Conservation (phyloP, 2,113 vertebrate genomes). For the Aptenodytes patagonicus region DNA sequence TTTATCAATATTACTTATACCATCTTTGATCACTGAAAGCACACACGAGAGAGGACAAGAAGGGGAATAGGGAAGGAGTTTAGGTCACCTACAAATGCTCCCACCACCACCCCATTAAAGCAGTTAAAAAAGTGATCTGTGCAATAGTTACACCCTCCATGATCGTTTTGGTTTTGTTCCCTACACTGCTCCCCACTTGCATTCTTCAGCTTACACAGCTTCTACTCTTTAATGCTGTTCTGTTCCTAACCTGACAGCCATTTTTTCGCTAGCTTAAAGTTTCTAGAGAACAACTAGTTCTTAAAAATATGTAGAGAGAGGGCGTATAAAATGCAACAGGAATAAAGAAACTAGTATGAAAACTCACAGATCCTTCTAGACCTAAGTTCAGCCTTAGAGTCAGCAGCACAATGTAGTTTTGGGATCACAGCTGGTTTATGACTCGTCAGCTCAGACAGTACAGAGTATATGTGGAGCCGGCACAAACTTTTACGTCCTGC, state of each 20-base stretch:
- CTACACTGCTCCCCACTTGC: neutral
- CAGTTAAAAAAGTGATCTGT: neutral
- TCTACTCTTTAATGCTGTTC: neutral
- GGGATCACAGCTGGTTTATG: neutral
- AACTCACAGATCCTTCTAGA: neutral
- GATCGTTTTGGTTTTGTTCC: neutral
- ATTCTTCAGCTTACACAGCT: neutral
- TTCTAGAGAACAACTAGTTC: neutral
- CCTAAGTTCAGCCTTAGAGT: neutral
- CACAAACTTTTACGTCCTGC: neutral
- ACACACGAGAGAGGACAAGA: neutral
- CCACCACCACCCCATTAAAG: neutral
- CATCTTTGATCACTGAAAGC: neutral
- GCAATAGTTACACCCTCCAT: neutral
- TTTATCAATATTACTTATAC: neutral
- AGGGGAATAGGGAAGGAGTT: neutral
- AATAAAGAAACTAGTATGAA: neutral
- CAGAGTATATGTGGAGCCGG: neutral
- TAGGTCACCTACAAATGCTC: neutral
- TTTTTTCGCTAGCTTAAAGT: neutral
- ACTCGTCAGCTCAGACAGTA: neutral
- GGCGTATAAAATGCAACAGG: neutral
- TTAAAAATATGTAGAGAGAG: neutral
- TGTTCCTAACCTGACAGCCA: neutral
- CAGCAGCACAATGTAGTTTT: neutral